A percentile compares a stretch with the other conserved stretches of the same genome.
Evolutionary conservation across 1,140 invertebrate species (phyloP).

Genomic region (Heliconius eleuchia): DNA sequence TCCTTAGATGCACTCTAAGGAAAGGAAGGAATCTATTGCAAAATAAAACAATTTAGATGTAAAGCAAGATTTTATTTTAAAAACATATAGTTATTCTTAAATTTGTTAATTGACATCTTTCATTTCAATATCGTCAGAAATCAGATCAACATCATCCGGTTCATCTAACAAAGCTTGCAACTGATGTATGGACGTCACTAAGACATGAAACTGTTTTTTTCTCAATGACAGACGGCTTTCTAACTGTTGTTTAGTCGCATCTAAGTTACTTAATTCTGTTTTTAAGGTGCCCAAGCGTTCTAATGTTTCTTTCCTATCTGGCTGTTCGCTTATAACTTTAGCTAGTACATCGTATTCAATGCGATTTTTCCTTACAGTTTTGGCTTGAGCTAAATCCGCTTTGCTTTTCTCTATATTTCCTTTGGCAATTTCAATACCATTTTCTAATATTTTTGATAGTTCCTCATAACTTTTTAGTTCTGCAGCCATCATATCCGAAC

Average conservation of each 20-base stretch:
- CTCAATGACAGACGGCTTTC: constrained; percentile 90
- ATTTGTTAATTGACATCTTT: constrained; percentile 46
- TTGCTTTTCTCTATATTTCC: constrained; percentile 89
- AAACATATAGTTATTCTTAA: neutral
- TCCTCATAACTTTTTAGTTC: constrained; percentile 93
- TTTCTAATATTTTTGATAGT: constrained; percentile 88
- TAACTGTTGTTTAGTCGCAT: constrained; percentile 86
- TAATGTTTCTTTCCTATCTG: constrained; percentile 92
- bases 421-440: constrained; percentile 88
- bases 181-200: constrained; percentile 91
- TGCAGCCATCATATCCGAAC: constrained; percentile 90
- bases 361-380: constrained; percentile 92
- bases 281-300: constrained; percentile 87
- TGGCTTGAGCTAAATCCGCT: constrained; percentile 88
- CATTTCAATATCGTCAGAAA: constrained; percentile 82
- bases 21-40: too few relatives aligned
- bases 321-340: constrained; percentile 94
- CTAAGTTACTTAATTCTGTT: constrained; percentile 86
- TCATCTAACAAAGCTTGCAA: constrained; percentile 88
- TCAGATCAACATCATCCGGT: constrained; percentile 83
- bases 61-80: neutral
- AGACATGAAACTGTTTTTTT: constrained; percentile 93
- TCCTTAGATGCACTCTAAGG: too few relatives aligned
- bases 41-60: neutral
- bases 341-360: constrained; percentile 96